Evolutionary conservation across 2,113 vertebrate species (phyloP).

Genomic region (Zingel zingel): DNA sequence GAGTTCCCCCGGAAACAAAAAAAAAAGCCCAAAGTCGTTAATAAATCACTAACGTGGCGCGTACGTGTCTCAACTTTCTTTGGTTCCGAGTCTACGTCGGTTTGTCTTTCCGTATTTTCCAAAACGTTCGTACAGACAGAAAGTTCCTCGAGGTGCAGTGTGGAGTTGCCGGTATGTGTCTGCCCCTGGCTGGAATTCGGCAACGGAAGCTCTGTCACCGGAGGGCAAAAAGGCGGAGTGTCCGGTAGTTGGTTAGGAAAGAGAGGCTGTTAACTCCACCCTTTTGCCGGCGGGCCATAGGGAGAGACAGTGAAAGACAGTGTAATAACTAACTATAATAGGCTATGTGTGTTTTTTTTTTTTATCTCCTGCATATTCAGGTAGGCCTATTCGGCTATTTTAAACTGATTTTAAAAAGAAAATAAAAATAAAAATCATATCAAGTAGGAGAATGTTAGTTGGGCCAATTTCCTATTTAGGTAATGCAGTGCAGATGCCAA

Average conservation of each 20-base stretch:
- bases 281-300: slow-evolving; percentile 16
- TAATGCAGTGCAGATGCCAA: not conserved
- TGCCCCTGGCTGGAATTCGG: slow-evolving; percentile 57
- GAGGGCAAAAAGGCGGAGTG: slow-evolving; percentile 71
- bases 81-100: not conserved
- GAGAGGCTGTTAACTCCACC: slow-evolving; percentile 63
- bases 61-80: not conserved
- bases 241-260: slow-evolving; percentile 66
- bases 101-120: not conserved
- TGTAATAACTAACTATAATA: not conserved
- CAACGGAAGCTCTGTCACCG: slow-evolving; percentile 69
- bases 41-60: slow-evolving; percentile 17
- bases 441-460: not conserved
- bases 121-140: not conserved
- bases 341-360: not conserved
- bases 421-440: not conserved
- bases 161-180: not conserved
- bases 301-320: not conserved
- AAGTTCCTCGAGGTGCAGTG: not conserved
- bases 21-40: slow-evolving; percentile 7
- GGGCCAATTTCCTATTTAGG: slow-evolving; percentile 3
- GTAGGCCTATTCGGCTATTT: not conserved
- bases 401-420: not conserved
- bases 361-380: no score
- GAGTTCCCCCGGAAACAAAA: not conserved